Evolutionary conservation across 2,888 invertebrate species (phyloP).

Genomic region (Stramonita haemastoma): DNA sequence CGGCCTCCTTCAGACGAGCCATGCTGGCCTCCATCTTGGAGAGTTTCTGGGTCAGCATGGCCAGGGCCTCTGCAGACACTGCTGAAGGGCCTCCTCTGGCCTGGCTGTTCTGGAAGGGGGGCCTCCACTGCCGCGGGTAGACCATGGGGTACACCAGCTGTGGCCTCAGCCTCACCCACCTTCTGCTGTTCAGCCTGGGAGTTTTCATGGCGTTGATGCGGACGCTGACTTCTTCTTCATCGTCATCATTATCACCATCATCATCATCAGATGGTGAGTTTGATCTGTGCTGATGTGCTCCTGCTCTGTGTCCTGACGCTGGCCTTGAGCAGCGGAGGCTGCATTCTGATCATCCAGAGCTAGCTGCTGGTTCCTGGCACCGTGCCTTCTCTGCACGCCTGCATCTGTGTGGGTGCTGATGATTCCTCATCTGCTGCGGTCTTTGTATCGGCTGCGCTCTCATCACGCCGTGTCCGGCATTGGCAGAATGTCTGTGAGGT

Average conservation of each 20-base stretch:
- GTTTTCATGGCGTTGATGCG: constrained; percentile 5
- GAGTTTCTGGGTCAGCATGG: constrained; percentile 18
- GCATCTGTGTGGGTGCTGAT: not conserved
- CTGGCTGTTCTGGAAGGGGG: not conserved
- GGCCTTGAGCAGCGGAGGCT: not conserved
- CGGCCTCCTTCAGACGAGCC: constrained; percentile 10
- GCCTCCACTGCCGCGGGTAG: not conserved
- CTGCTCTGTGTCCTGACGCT: not conserved
- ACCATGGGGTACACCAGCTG: not conserved
- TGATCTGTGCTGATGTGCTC: not conserved
- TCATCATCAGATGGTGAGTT: not conserved
- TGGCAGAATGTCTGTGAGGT: not conserved
- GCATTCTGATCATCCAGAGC: not conserved
- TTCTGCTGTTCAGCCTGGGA: not conserved
- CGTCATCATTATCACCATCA: not conserved
- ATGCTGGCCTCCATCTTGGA: not conserved
- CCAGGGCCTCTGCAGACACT: not conserved
- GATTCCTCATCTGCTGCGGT: not conserved
- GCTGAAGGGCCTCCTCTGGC: not conserved
- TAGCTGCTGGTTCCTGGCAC: not conserved
- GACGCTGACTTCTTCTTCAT: not conserved
- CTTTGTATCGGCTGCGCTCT: not conserved
- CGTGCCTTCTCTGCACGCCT: not conserved
- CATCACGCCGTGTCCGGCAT: not conserved
- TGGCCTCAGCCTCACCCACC: not conserved